Evolutionary conservation across 1,140 invertebrate genomes (phyloP), one percentile per base, ranked within the genome.

Genomic region (Cotesia chilonis): DNA sequence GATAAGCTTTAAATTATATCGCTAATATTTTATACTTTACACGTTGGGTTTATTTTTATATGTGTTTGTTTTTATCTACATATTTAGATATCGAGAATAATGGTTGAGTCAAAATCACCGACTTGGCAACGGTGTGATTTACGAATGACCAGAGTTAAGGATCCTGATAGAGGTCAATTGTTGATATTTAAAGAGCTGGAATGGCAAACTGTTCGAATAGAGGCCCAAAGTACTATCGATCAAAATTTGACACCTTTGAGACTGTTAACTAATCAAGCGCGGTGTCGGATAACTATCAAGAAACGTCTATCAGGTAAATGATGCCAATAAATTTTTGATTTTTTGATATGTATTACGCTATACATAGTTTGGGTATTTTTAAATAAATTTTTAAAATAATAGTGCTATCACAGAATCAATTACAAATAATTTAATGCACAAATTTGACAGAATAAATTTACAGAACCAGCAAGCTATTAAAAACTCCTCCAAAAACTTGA

Each of bases 141-240:
- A 71, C 91, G 94, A 81, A 90, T 93, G 82, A 98, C 97, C 47
- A 90, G 97, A 78, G 89, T 99, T 60, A 97, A 98, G 87, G 96
- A 98, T 82, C 89, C 92, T 6, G 90, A 93, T 63, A 91, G 92
- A 77, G 95, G 95, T 38, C 94, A 98, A 80, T 88, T 99, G 73
- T 88, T 99, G 66, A 94, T 99, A 81, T 99, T 99, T 87, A 99
- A 99, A 90, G 96, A 98, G 88, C 87, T 99, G 61, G 94, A 96
- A 81, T 99, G 98, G 98, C 96, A 99, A 87, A 97, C 95, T 61
- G 91, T 98, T 37, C 89, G 96, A 76, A 94, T 99, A 83, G 97
- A 99, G 87, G 97, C 97, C 0, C 94, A 91, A 80, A 95, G 95
- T 64, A 93, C 92, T 47, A 91, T 92, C 78, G 93, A 94, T 79